Evolutionary conservation across 2,888 invertebrate genomes (phyloP).

Genomic region (Pammene aurita): DNA sequence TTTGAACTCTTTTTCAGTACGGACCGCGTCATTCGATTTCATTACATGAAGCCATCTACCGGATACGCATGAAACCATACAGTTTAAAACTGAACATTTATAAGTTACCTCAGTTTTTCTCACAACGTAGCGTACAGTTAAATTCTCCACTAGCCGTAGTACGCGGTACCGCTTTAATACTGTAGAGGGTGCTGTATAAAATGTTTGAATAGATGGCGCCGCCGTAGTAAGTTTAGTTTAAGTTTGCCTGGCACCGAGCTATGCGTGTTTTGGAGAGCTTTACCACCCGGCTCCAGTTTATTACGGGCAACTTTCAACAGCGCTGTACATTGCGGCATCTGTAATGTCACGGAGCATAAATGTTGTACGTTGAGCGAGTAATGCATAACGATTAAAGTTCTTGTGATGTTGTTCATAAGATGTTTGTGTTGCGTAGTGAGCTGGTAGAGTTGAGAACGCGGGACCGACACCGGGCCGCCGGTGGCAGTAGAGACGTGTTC

Average conservation of each 20-base stretch:
- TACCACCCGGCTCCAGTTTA: slow-evolving; percentile 12
- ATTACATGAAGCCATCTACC: slow-evolving; percentile 18
- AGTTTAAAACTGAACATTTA: slow-evolving; percentile 9
- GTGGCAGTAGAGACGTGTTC: slow-evolving; percentile 77
- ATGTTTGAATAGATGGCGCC: slow-evolving; percentile 35
- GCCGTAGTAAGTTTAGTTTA: slow-evolving; percentile 29
- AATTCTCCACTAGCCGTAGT: background rate
- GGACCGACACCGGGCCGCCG: slow-evolving; percentile 49
- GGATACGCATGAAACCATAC: slow-evolving; percentile 1
- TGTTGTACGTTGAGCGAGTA: slow-evolving; percentile 30
- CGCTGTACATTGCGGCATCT: slow-evolving; percentile 53
- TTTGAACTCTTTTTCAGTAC: too few relatives aligned
- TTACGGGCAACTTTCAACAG: background rate
- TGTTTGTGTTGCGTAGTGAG: slow-evolving; percentile 53
- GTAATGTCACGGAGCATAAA: background rate
- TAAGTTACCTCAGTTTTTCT: background rate
- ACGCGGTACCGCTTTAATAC: slow-evolving; percentile 1
- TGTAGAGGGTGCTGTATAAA: slow-evolving; percentile 37
- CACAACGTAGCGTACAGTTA: background rate
- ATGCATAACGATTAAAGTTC: slow-evolving; percentile 44
- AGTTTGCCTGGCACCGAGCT: slow-evolving; percentile 37
- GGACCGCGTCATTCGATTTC: background rate
- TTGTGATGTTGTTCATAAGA: background rate
- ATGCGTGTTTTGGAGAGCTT: slow-evolving; percentile 30
- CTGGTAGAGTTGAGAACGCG: slow-evolving; percentile 63